phyloP scores from a whole-genome alignment of 2,888 invertebrate species.

The Nematopogon swammerdamellus region DNA sequence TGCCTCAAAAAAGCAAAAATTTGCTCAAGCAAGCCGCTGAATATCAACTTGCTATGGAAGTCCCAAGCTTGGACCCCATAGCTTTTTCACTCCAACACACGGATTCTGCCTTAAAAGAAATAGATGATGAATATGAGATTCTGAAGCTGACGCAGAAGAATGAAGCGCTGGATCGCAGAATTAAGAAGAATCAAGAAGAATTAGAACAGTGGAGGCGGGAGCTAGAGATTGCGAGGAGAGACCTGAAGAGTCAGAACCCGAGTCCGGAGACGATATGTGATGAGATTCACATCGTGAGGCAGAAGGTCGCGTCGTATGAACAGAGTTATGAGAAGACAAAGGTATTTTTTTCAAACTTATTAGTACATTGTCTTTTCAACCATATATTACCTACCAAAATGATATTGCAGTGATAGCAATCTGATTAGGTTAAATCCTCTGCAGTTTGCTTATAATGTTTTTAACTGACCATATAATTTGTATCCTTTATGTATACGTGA shows the following conservation, averaged over 20 bases:
- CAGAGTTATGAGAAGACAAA: conserved; percentile 33
- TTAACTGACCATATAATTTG: too few species aligned
- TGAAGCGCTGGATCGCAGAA: conserved; percentile 27
- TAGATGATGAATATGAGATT: conserved; percentile 35
- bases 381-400: too few species aligned
- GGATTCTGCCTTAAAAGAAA: conserved; percentile 20
- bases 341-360: conserved; percentile 18
- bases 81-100: conserved; percentile 26
- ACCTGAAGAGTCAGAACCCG: conserved; percentile 22
- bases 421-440: too few species aligned
- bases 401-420: too few species aligned
- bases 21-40: conserved; percentile 22
- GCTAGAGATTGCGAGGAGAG: conserved; percentile 25
- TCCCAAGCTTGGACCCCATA: conserved; percentile 27
- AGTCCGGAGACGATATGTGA: conserved; percentile 36
- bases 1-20: conserved; percentile 35
- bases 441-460: too few species aligned
- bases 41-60: conserved; percentile 18
- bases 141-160: conserved; percentile 35
- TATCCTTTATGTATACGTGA: too few species aligned
- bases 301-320: conserved; percentile 37
- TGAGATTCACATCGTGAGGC: conserved; percentile 31
- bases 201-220: conserved; percentile 20
- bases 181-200: conserved; percentile 31
- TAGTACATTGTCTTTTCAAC: not conserved